phyloP scores from a whole-genome alignment of 2,888 invertebrate genomes.

The Pyrocoelia pectoralis region DNA sequence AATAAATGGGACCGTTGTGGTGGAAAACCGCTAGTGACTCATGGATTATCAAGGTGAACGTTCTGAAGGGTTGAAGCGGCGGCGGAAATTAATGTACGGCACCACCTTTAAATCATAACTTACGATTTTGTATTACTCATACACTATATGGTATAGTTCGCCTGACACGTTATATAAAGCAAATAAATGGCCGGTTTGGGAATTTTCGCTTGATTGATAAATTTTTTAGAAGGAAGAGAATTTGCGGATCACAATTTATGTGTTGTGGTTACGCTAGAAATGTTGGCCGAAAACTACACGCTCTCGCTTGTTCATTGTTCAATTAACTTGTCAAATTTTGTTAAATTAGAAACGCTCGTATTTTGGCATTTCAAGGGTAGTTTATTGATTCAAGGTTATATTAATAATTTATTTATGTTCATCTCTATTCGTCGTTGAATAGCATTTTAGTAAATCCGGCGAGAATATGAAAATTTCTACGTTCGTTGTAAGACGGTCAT shows the following conservation, averaged over 20 bases:
- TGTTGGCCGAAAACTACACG: too few relatives aligned
- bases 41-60: slow-evolving; percentile 33
- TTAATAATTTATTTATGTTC: too few relatives aligned
- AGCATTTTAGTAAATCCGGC: too few relatives aligned
- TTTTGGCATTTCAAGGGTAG: too few relatives aligned
- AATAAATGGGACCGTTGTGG: slow-evolving; percentile 27
- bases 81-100: slow-evolving; percentile 34
- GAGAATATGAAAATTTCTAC: too few relatives aligned
- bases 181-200: not conserved
- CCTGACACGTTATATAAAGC: not conserved
- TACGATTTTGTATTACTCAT: slow-evolving; percentile 26
- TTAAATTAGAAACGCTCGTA: not conserved
- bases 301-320: too few relatives aligned
- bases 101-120: slow-evolving; percentile 31
- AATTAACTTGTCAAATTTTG: not conserved
- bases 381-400: too few relatives aligned
- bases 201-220: slow-evolving; percentile 1
- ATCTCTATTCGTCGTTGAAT: too few relatives aligned
- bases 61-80: slow-evolving; percentile 30
- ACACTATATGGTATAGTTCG: slow-evolving; percentile 9
- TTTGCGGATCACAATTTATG: not conserved
- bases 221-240: not conserved
- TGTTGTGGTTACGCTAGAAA: not conserved
- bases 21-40: slow-evolving; percentile 30
- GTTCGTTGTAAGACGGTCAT: too few relatives aligned